Evolutionary conservation across 2,888 invertebrate species (phyloP).

Genomic region (Listrodromus nycthemerus): DNA sequence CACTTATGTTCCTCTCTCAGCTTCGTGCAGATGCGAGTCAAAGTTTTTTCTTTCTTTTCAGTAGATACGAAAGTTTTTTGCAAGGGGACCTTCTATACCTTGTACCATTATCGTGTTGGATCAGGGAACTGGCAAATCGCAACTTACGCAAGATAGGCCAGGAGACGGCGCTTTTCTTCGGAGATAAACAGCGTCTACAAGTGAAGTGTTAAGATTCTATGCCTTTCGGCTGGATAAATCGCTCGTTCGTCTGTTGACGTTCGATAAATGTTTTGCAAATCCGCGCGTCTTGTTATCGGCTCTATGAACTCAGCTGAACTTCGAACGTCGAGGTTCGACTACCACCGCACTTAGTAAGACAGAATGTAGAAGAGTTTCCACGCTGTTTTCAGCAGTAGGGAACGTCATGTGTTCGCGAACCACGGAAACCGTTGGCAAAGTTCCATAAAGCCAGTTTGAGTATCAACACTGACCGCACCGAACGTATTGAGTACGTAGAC

Average conservation of each 20-base stretch:
- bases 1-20: conserved; percentile 17
- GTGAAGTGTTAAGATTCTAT: conserved; percentile 24
- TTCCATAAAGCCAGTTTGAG: conserved; percentile 58
- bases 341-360: neutral
- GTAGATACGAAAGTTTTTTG: too few relatives aligned
- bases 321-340: conserved; percentile 25
- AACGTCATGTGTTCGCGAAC: conserved; percentile 17
- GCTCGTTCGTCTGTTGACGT: conserved; percentile 18
- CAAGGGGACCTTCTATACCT: too few relatives aligned
- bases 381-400: neutral
- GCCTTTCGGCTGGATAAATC: conserved; percentile 18
- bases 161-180: neutral
- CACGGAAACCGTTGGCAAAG: conserved; percentile 49
- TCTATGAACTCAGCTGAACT: conserved; percentile 32
- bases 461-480: conserved; percentile 51
- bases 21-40: neutral
- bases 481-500: conserved; percentile 24
- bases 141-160: too few relatives aligned
- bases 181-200: neutral
- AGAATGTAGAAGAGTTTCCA: neutral
- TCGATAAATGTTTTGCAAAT: conserved; percentile 55
- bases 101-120: too few relatives aligned
- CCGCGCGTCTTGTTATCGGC: conserved; percentile 32
- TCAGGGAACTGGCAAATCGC: too few relatives aligned
- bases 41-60: neutral